These are phyloP conservation scores for Ceramica pisi DNA, from an alignment of 2,888 invertebrate genomes.

Conservation along the genomic window DNA sequence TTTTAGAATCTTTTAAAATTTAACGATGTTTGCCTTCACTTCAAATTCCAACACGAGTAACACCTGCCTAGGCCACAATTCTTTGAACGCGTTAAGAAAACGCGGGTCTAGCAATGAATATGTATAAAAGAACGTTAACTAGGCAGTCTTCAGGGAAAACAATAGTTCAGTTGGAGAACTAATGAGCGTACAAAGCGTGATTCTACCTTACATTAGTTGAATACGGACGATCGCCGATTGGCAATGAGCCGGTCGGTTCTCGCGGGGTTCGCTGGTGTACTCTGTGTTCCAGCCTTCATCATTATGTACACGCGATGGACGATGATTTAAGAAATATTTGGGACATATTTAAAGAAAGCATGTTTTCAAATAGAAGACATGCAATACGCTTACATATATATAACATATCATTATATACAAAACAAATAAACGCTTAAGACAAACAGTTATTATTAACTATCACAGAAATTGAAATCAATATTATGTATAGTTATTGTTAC, in stretches of 20 bases:
- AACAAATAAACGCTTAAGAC: background rate
- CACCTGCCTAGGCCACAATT: background rate
- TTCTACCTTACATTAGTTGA: conserved; percentile 46
- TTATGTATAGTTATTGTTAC: background rate
- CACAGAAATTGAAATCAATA: too few species aligned
- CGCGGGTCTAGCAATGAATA: conserved; percentile 11
- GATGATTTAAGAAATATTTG: conserved; percentile 11
- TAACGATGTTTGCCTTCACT: too few species aligned
- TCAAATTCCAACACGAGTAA: background rate
- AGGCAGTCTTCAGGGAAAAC: conserved; percentile 43
- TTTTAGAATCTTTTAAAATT: too few species aligned
- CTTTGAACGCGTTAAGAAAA: conserved; percentile 4
- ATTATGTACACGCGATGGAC: conserved; percentile 18
- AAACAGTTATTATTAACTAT: background rate
- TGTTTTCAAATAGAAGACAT: background rate
- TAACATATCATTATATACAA: background rate
- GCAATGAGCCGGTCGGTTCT: conserved; percentile 61
- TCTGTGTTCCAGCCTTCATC: conserved; percentile 17
- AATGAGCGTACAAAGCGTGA: conserved; percentile 55
- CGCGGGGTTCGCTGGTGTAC: conserved; percentile 39
- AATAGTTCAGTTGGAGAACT: conserved; percentile 36
- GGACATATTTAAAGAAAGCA: background rate
- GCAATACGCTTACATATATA: too few species aligned
- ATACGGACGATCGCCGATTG: conserved; percentile 57
- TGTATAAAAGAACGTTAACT: conserved; percentile 26